Percentiles rank a stretch among this genome's conserved stretches.
These are phyloP conservation scores for Rotaria sp. DNA, from an alignment of 2,888 invertebrate species.

Conservation along the genomic window DNA sequence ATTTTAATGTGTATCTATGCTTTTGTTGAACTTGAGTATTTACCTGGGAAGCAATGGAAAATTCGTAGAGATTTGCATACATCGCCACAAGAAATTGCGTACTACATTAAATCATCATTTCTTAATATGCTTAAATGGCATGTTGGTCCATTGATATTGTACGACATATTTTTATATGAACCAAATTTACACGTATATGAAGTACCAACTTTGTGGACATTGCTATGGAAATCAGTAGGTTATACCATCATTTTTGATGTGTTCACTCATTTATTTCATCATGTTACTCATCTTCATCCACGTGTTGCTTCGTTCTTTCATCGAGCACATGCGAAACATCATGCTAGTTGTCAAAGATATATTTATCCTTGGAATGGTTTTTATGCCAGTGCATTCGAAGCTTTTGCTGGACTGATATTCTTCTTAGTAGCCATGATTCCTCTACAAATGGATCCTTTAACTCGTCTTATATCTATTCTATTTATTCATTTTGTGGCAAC, in stretches of 20 bases:
- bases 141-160: neutral
- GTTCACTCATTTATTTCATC: neutral
- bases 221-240: neutral
- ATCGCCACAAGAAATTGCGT: neutral
- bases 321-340: neutral
- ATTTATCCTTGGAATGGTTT: conserved; percentile 3
- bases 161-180: neutral
- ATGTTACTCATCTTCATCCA: neutral
- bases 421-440: neutral
- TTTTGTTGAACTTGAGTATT: neutral
- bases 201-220: neutral
- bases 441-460: neutral
- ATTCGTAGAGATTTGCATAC: neutral
- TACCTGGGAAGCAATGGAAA: neutral
- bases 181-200: neutral
- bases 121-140: neutral
- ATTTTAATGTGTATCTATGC: neutral
- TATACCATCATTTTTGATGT: neutral
- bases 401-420: neutral
- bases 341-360: neutral
- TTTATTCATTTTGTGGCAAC: neutral
- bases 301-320: neutral
- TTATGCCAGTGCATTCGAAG: neutral
- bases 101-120: neutral
- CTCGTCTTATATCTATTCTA: neutral